phyloP scores from a whole-genome alignment of 2,888 invertebrate genomes.

The Tetragonula carbonaria region DNA sequence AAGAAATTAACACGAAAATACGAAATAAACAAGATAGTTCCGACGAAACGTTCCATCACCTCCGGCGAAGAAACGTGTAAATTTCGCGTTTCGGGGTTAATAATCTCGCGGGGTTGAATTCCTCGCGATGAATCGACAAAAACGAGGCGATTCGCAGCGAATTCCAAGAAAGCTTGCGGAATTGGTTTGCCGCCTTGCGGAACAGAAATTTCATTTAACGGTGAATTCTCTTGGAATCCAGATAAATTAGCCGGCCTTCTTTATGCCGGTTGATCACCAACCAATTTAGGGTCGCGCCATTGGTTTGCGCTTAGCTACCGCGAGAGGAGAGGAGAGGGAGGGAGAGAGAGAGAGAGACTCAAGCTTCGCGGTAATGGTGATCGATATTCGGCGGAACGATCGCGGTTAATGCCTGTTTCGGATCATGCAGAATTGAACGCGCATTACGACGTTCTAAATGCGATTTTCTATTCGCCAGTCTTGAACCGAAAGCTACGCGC shows the following conservation, averaged over 20 bases:
- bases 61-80: too few species aligned
- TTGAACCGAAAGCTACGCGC: neutral
- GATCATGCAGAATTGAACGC: slow-evolving; percentile 30
- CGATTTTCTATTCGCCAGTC: neutral
- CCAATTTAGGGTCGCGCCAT: slow-evolving; percentile 31
- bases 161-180: neutral
- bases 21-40: too few species aligned
- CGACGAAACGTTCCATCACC: too few species aligned
- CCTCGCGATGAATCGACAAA: neutral
- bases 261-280: slow-evolving; percentile 46
- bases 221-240: slow-evolving; percentile 31
- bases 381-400: slow-evolving; percentile 58
- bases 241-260: slow-evolving; percentile 50
- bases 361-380: slow-evolving; percentile 52
- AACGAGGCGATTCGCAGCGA: neutral
- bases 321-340: slow-evolving; percentile 1
- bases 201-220: slow-evolving; percentile 32
- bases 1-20: too few species aligned
- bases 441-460: slow-evolving; percentile 11
- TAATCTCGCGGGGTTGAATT: neutral
- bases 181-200: neutral
- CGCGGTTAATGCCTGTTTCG: slow-evolving; percentile 54
- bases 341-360: slow-evolving; percentile 3
- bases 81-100: neutral
- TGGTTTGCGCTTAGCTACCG: slow-evolving; percentile 37